Evolutionary conservation across 1,140 invertebrate genomes (phyloP).

Genomic region (Ceratina australensis): DNA sequence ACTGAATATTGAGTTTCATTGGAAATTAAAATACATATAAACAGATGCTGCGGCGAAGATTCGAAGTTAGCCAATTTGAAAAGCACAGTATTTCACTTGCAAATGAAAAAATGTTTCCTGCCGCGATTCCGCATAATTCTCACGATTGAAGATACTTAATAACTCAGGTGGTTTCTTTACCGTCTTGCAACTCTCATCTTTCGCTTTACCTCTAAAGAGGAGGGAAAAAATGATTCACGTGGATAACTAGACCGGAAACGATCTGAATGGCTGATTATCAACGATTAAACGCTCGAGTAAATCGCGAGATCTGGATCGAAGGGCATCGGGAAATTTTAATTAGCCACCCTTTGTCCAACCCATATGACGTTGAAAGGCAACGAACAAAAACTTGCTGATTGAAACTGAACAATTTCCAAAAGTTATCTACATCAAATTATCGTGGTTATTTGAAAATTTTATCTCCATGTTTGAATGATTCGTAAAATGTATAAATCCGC

Average conservation of each 20-base stretch:
- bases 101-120: conserved; percentile 44
- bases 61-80: conserved; percentile 15
- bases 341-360: neutral
- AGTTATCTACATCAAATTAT: too few relatives aligned
- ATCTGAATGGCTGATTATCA: conserved; percentile 12
- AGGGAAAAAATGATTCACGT: neutral
- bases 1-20: neutral
- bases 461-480: too few relatives aligned
- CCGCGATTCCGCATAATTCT: conserved; percentile 5
- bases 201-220: neutral
- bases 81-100: conserved; percentile 36
- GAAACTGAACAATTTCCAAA: neutral
- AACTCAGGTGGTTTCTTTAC: neutral
- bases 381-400: conserved; percentile 2
- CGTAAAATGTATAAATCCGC: too few relatives aligned
- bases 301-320: neutral
- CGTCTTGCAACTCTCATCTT: neutral
- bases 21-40: neutral
- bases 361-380: neutral
- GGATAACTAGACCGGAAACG: neutral
- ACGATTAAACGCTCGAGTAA: conserved; percentile 34
- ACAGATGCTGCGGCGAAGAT: neutral
- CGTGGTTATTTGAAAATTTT: too few relatives aligned
- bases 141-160: neutral
- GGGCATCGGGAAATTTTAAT: conserved; percentile 38